A percentile compares a stretch with the other conserved stretches of the same genome.
These are phyloP conservation scores for Gallinago media DNA, from an alignment of 2,113 vertebrate species.

Conservation along the genomic window DNA sequence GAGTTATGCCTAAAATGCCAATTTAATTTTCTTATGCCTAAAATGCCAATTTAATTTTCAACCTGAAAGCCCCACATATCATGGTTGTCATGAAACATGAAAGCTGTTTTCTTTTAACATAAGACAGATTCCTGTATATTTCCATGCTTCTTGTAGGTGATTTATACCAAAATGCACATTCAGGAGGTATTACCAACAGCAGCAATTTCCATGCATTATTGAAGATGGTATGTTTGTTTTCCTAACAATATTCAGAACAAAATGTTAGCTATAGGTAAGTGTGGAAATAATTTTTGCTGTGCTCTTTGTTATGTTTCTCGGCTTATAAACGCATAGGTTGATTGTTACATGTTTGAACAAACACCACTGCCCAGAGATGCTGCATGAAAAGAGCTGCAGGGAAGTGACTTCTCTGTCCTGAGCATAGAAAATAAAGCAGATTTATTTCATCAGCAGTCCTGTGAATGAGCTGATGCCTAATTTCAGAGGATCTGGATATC, in stretches of 20 bases:
- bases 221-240: not conserved
- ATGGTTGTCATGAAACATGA: not conserved
- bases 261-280: not conserved
- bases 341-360: not conserved
- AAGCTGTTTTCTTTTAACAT: fast-evolving
- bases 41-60: not conserved
- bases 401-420: not conserved
- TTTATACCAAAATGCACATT: not conserved
- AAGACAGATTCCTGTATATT: not conserved
- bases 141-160: not conserved
- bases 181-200: not conserved
- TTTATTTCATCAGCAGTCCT: not conserved
- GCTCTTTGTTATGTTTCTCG: not conserved
- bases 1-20: not conserved
- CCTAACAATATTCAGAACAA: not conserved
- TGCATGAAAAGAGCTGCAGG: not conserved
- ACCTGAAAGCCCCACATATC: not conserved
- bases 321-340: not conserved
- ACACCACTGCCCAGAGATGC: not conserved
- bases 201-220: not conserved
- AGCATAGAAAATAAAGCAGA: not conserved
- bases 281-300: not conserved
- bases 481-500: not conserved
- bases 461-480: not conserved
- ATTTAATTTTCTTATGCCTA: not conserved